These are phyloP conservation scores for Athene cunicularia DNA, from an alignment of 2,113 vertebrate species.

Conservation along the genomic window DNA sequence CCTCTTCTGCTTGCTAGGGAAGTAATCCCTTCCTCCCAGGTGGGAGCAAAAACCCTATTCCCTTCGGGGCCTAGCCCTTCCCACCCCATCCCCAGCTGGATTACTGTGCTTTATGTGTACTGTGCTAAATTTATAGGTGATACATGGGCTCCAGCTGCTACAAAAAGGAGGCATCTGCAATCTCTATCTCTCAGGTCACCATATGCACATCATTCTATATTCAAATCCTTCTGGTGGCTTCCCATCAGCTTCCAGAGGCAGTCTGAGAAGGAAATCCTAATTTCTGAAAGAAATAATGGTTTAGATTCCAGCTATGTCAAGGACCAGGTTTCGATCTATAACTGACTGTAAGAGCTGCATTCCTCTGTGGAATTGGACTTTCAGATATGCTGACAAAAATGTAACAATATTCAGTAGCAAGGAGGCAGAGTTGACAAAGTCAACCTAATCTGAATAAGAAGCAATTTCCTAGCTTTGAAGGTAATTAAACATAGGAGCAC, in stretches of 20 bases:
- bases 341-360: neutral
- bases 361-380: neutral
- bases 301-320: neutral
- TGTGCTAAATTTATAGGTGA: neutral
- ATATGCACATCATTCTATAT: neutral
- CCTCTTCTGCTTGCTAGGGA: neutral
- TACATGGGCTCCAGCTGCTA: neutral
- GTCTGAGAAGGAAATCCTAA: neutral
- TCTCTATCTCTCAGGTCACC: neutral
- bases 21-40: neutral
- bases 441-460: neutral
- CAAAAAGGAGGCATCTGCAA: neutral
- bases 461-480: neutral
- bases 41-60: neutral
- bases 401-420: neutral
- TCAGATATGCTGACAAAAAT: neutral
- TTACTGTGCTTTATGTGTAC: neutral
- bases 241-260: neutral
- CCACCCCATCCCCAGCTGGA: neutral
- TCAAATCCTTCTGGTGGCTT: neutral
- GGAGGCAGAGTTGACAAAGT: neutral
- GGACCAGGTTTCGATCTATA: neutral
- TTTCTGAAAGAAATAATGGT: neutral
- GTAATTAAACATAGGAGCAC: neutral
- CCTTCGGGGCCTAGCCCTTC: neutral